Base-by-base conservation (phyloP, 1,140 invertebrate species). In the Sesamia nonagrioides region DNA sequence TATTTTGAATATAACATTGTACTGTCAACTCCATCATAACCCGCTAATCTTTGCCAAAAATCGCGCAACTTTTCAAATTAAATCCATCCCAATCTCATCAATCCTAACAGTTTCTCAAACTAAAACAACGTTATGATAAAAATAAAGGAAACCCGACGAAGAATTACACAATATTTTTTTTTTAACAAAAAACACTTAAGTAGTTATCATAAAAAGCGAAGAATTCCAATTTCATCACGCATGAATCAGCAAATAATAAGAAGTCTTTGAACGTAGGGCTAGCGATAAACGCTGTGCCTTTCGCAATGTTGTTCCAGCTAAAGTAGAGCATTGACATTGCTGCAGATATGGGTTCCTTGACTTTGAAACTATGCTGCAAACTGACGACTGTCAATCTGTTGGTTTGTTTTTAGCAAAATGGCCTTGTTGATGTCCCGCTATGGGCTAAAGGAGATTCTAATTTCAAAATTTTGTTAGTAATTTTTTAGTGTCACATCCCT, bases 201-300 rank as follows among this genome's bases (percentile, higher is more conserved):
- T 58, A 75, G 63, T 75, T 75, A 75, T 75, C 58, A 61, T 21
- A 61, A 75, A 48, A 61, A 75, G 56, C 48, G 61, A 42, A 74
- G 35, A 74, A 74, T 73, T 73, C 33, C 33, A 82, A 82, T 83
- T 80, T 82, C 80, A 82, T 78, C 80, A 82, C 27, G 18, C 40
- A 15, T 45, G 52, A 45, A 79, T 73, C 76, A 40, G 42, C 58
- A 76, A 79, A 79, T 68, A 79, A 79, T 74, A 66, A 74, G 45
- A 72, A 61, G 42, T 79, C 71, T 74, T 66, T 48, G 73, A 61
- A 45, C 52, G 71, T 40, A 66, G 61, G 37, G 35, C 40, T 27
- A 2, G 69, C 72, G 56, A 61, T 75, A 75, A 63, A 73, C 52
- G 52, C 15, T 35, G 11, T 50, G 42, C 66, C 58, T 75, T 50